Base-by-base conservation (phyloP, 2,888 invertebrate species). In the Amphimallon solstitiale region DNA sequence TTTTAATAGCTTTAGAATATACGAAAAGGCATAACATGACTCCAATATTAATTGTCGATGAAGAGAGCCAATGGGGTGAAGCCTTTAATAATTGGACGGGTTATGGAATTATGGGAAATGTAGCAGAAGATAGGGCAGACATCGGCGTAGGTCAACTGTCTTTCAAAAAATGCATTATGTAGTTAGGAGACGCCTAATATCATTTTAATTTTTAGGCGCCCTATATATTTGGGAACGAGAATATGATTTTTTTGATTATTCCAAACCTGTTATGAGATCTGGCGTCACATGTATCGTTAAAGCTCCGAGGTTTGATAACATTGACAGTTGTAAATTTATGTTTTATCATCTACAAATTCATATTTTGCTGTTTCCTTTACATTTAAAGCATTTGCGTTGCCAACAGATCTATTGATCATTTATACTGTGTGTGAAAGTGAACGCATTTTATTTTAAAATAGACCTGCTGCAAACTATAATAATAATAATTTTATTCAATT, bases 271-370 rank as follows among this genome's bases (percentile, higher is more conserved):
- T 62, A 84, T 88, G 23, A 82, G 89, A 69, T 87, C 89, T 21
- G 89, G 87, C 34, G 82, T 91, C n/a, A 90, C 90, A 0, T 89
- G 89, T 72, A 78, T 91, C 54, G 88, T 88, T 10, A 91, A 91
- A 40, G 86, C 87, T 63, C 90, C 91, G 1, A 84, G 82, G 88
- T 86, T 19, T n/a, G n/a, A 17, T 6, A 45, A 45, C n/a, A 15
- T 1, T 19, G 6, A 7, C 43, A 14, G 9, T 9, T 15, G 10
- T 29, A 29, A 9, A 29, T 3, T 29, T 29, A n/a, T n/a, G n/a
- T n/a, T n/a, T n/a, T n/a, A n/a, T n/a, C n/a, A n/a, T n/a, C n/a
- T n/a, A n/a, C n/a, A n/a, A n/a, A n/a, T n/a, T n/a, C n/a, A n/a
- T n/a, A n/a, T n/a, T n/a, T n/a, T n/a, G n/a, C n/a, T n/a, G n/a